Percentiles rank a stretch among this genome's conserved stretches.
Conservation (phyloP, 2,797 vertebrate genomes). For the Luscinia megarhynchos region DNA sequence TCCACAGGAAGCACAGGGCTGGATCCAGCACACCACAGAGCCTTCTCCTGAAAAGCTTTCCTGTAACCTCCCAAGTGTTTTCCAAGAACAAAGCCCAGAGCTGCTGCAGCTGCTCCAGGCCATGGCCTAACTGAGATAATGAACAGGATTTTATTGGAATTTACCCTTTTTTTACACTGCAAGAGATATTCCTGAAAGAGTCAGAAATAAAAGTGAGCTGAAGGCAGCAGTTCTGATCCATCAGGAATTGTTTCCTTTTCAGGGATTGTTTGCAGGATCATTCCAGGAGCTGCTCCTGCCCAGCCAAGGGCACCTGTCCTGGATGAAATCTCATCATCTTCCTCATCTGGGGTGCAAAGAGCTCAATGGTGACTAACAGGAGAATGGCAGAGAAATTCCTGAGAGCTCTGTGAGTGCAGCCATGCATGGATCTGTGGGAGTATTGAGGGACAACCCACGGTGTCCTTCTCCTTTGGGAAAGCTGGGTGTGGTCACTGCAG, state of each 20-base stretch:
- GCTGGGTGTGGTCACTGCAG: background rate
- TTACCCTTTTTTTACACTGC: background rate
- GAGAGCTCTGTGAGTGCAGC: background rate
- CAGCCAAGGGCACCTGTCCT: background rate
- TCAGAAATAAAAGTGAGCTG: background rate
- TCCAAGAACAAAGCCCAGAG: background rate
- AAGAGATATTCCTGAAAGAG: background rate
- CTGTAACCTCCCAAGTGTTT: fast-evolving
- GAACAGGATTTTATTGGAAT: background rate
- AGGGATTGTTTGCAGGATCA: background rate
- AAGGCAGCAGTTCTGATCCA: background rate
- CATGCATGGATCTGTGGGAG: background rate
- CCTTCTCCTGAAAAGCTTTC: background rate
- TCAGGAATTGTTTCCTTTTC: background rate
- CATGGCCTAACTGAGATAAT: background rate
- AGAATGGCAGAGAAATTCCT: background rate
- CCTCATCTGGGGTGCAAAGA: background rate
- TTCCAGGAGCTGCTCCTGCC: background rate
- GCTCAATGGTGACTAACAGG: background rate
- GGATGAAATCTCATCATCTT: background rate
- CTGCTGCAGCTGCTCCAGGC: background rate
- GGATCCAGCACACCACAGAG: background rate
- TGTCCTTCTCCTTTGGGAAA: background rate
- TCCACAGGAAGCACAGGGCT: background rate
- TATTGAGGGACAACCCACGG: fast-evolving